phyloP scores from a whole-genome alignment of 2,113 vertebrate species.

The Zosterops lateralis region DNA sequence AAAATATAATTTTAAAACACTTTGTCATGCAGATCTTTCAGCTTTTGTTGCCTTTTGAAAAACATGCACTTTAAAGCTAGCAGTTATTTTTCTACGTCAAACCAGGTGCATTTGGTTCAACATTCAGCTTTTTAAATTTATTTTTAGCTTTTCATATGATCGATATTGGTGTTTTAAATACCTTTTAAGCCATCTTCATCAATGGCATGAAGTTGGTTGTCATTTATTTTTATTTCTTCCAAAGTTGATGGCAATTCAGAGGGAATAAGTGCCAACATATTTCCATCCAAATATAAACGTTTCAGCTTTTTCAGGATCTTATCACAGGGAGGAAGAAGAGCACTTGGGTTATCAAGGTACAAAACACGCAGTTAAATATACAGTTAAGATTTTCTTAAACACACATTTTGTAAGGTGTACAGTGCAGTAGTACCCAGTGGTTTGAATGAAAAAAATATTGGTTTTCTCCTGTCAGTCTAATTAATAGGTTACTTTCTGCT shows the following conservation, averaged over 20 bases:
- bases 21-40: background rate
- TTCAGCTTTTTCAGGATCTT: constrained; percentile 87
- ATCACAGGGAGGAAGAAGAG: background rate
- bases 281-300: constrained; percentile 91
- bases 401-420: background rate
- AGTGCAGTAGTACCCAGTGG: background rate
- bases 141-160: background rate
- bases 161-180: constrained; percentile 34
- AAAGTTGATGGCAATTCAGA: constrained; percentile 80
- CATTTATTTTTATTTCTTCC: constrained; percentile 94
- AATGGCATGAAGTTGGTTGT: constrained; percentile 84
- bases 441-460: background rate
- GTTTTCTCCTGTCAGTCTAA: background rate
- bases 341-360: background rate
- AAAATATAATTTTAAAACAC: background rate
- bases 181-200: constrained; percentile 82
- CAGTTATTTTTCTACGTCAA: background rate
- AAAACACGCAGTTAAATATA: background rate
- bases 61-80: background rate
- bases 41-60: background rate
- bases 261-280: constrained; percentile 82
- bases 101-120: background rate
- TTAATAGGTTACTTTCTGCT: background rate
- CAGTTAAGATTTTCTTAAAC: background rate
- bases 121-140: background rate